Percentiles rank a stretch among this genome's conserved stretches.
These are phyloP conservation scores for Epinotia ramella DNA, from an alignment of 2,888 invertebrate species.

Conservation along the genomic window DNA sequence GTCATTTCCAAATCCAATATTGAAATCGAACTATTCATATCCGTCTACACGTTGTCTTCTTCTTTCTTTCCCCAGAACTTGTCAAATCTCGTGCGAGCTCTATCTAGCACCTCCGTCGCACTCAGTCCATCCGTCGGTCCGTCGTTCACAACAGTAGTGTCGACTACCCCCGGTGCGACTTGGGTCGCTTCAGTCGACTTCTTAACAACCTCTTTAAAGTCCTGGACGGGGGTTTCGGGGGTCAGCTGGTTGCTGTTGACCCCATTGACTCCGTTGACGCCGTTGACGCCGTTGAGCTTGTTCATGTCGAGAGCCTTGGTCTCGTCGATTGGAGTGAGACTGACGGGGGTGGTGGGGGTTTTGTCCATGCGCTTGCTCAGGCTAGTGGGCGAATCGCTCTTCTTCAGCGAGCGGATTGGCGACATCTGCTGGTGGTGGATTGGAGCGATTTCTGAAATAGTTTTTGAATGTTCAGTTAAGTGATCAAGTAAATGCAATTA, in stretches of 20 bases:
- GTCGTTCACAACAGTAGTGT: conserved; percentile 82
- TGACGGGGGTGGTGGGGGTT: conserved; percentile 81
- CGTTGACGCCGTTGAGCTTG: conserved; percentile 71
- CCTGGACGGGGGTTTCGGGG: conserved; percentile 75
- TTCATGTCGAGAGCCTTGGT: conserved; percentile 80
- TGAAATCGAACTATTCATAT: conserved; percentile 37
- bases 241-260: conserved; percentile 74
- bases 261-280: conserved; percentile 56
- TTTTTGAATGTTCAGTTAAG: conserved; percentile 48
- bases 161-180: conserved; percentile 84
- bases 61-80: conserved; percentile 92
- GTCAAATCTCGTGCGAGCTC: conserved; percentile 93
- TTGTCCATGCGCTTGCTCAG: conserved; percentile 81
- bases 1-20: conserved; percentile 41
- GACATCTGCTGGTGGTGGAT: conserved; percentile 84
- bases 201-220: conserved; percentile 74
- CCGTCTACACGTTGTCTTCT: conserved; percentile 83
- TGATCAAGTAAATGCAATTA: neutral
- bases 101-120: conserved; percentile 91
- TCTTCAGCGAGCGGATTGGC: conserved; percentile 81
- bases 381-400: conserved; percentile 81
- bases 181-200: conserved; percentile 81
- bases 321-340: conserved; percentile 82
- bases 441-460: conserved; percentile 81
- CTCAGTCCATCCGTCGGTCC: conserved; percentile 80